Percentiles rank a stretch among this genome's conserved stretches.
phyloP scores from a whole-genome alignment of 2,113 vertebrate genomes.

The Nematolebias whitei region DNA sequence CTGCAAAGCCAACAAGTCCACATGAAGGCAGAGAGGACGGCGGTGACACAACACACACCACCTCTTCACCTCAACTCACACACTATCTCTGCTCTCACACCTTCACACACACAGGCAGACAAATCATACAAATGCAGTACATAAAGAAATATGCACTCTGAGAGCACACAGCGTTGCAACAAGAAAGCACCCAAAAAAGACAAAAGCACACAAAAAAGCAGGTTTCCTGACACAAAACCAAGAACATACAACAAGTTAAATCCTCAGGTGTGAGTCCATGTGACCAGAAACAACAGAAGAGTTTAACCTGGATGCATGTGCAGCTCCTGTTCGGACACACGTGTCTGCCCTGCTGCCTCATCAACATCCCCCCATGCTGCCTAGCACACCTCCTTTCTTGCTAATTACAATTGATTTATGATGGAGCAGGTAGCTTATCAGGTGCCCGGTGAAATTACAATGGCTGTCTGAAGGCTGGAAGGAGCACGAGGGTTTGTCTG shows the following conservation, averaged over 20 bases:
- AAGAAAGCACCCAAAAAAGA: neutral
- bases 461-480: conserved; percentile 88
- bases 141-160: conserved; percentile 6
- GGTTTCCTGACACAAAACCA: neutral
- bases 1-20: conserved; percentile 75
- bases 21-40: conserved; percentile 58
- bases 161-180: neutral
- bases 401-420: conserved; percentile 99
- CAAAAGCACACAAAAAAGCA: neutral
- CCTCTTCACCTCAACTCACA: conserved; percentile 44
- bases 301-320: conserved; percentile 26
- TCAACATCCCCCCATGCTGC: conserved; percentile 44
- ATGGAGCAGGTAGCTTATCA: conserved; percentile 98
- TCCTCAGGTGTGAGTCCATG: no score
- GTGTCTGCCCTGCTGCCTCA: conserved; percentile 73
- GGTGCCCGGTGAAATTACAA: conserved; percentile 94
- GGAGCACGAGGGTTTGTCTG: conserved; percentile 26
- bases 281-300: no score
- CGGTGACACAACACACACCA: conserved; percentile 56
- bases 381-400: conserved; percentile 71
- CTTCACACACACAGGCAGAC: conserved; percentile 1
- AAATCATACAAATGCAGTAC: neutral
- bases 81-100: conserved; percentile 42
- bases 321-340: conserved; percentile 68
- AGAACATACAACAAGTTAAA: neutral